phyloP scores from a whole-genome alignment of 2,888 invertebrate species.

The Pristionchus mayeri region DNA sequence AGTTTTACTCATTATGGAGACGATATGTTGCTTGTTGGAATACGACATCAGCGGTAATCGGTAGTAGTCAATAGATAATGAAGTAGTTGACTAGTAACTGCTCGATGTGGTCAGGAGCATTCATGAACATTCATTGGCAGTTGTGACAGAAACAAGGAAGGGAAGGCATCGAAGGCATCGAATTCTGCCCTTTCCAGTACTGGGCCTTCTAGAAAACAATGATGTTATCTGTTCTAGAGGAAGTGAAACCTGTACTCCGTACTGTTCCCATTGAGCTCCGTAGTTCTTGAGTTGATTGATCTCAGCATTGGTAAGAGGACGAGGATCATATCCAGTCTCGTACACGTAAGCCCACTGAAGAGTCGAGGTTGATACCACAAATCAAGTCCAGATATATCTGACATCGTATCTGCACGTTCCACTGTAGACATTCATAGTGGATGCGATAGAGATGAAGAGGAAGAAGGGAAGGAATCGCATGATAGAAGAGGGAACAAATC shows the following conservation, averaged over 20 bases:
- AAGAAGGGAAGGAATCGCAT: constrained; percentile 5
- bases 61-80: too few species aligned
- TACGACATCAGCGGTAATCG: too few species aligned
- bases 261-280: constrained; percentile 15
- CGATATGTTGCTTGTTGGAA: too few species aligned
- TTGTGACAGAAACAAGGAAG: constrained; percentile 19
- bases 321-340: background rate
- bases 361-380: too few species aligned
- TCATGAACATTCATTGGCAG: background rate
- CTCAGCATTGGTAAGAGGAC: background rate
- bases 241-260: background rate
- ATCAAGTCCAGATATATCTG: background rate
- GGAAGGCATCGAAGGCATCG: background rate
- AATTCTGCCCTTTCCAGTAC: background rate
- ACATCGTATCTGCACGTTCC: constrained; percentile 37
- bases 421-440: constrained; percentile 16
- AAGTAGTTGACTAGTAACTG: too few species aligned
- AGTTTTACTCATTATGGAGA: too few species aligned
- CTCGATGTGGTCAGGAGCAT: too few species aligned
- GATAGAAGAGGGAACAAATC: background rate
- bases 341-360: constrained; percentile 21
- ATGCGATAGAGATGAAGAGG: background rate
- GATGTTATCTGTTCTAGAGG: background rate
- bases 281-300: constrained; percentile 29
- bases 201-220: background rate